These are phyloP conservation scores for Oenanthe oenanthe DNA, from an alignment of 2,113 vertebrate genomes.

Conservation along the genomic window DNA sequence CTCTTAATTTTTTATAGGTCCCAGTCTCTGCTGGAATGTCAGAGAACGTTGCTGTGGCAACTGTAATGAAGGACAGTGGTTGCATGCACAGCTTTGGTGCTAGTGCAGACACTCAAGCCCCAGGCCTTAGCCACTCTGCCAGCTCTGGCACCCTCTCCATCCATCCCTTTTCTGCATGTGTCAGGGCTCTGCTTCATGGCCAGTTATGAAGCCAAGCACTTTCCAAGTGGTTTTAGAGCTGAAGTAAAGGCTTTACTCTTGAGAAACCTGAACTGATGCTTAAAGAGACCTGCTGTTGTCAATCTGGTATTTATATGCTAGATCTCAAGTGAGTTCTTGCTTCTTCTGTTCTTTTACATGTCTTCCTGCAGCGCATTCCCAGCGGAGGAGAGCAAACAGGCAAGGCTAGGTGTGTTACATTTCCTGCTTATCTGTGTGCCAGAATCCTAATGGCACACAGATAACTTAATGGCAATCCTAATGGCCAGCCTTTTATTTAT, in stretches of 20 bases:
- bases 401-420: not conserved
- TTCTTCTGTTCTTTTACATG: not conserved
- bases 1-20: constrained; percentile 57
- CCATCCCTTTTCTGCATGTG: not conserved
- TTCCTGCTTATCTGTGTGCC: rapidly evolving
- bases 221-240: not conserved
- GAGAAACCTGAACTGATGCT: not conserved
- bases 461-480: not conserved
- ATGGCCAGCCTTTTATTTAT: not conserved
- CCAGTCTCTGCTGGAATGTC: constrained; percentile 29
- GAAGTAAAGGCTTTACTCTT: not conserved
- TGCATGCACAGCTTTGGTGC: not conserved
- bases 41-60: not conserved
- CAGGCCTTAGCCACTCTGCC: not conserved
- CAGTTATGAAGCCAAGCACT: not conserved
- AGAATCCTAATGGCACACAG: not conserved
- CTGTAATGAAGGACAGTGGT: constrained; percentile 48
- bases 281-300: not conserved
- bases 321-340: not conserved
- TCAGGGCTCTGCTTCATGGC: not conserved
- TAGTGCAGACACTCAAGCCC: not conserved
- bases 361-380: not conserved
- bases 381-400: not conserved
- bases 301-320: not conserved
- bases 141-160: not conserved